Evolutionary conservation across 92 coral and sea anemone species (phyloP), one percentile per base, ranked within the genome.

Genomic region (Anthopleura xanthogrammica): DNA sequence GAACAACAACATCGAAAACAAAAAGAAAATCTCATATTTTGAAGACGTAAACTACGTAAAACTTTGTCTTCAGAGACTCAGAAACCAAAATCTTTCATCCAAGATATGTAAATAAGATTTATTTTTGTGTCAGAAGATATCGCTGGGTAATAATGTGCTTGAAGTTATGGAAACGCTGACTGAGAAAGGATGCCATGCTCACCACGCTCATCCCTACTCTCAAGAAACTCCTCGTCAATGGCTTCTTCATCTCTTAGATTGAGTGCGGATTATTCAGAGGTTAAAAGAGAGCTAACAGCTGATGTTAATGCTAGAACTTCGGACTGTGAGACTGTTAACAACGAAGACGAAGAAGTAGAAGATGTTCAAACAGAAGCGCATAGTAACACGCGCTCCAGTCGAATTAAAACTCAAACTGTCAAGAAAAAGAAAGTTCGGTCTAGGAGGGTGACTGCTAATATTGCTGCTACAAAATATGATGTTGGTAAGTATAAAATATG

Each of bases 391-490:
- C 68, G 60, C 40, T 46, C 56, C 12, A 29, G 75, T 14, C 76
- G 76, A 20, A 20, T 6, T 9, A 80, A 80, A 80, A 39, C 75
- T 4, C 83, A 80, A 14, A 54, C 72, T 48, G 41, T 60, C 54
- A 92, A 84, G 72, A 94, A 86, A 79, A 90, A 79, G 80, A 57
- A 83, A 48, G 46, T 77, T 16, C 83, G 89, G 81, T 94, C 87
- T 80, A 89, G 88, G 57, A 91, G 94, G 52, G 88, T 96, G 11
- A 88, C 92, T 16, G 99, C 98, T 16, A 96, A 96, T 80, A 86
- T 96, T 14, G 82, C 98, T 50, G 98, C 90, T 60, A 96, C 99
- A 52, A 96, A 96, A 52, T 96, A 96, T 82, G 93, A 89, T 71
- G 89, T 96, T 60, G 99, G 99, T 96, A 85, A 86, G 99, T 60